Evolutionary conservation across 2,113 vertebrate species (phyloP).

Genomic region (Anser brachyrhynchus): DNA sequence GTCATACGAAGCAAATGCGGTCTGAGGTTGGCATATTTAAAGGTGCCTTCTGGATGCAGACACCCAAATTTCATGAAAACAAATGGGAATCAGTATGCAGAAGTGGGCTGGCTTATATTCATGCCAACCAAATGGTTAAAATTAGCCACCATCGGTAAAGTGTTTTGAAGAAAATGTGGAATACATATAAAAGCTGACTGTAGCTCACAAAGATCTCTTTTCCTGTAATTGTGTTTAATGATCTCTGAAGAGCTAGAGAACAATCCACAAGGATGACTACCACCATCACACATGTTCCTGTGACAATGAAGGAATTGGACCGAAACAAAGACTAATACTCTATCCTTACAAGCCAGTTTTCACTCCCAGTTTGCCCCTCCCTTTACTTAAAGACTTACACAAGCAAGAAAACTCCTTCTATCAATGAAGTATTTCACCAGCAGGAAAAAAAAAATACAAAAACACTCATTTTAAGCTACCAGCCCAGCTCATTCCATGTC

Average conservation of each 20-base stretch:
- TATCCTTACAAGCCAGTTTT: slow-evolving; percentile 45
- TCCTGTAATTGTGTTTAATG: slow-evolving; percentile 63
- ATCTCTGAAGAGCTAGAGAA: slow-evolving; percentile 59
- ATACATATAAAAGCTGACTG: slow-evolving; percentile 56
- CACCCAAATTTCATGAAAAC: slow-evolving; percentile 21
- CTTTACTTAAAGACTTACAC: background rate
- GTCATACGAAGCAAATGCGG: background rate
- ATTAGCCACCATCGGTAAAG: slow-evolving; percentile 45
- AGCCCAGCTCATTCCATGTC: background rate
- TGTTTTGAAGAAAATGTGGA: slow-evolving; percentile 54
- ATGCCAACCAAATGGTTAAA: slow-evolving; percentile 48
- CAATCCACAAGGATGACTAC: slow-evolving; percentile 61
- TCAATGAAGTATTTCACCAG: background rate
- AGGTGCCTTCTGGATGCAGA: slow-evolving; percentile 58
- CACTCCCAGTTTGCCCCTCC: background rate
- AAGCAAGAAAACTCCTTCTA: background rate
- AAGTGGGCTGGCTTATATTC: slow-evolving; percentile 10
- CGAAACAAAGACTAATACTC: slow-evolving; percentile 27
- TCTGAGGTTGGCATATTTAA: slow-evolving; percentile 14
- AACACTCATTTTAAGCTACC: background rate
- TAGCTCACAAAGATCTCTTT: slow-evolving; percentile 57
- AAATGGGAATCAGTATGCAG: slow-evolving; percentile 42
- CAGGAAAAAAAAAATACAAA: background rate
- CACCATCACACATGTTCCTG: slow-evolving; percentile 55
- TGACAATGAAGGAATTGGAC: slow-evolving; percentile 44